Conservation (phyloP, 2,113 vertebrate genomes). For the Larimichthys polyactis region DNA sequence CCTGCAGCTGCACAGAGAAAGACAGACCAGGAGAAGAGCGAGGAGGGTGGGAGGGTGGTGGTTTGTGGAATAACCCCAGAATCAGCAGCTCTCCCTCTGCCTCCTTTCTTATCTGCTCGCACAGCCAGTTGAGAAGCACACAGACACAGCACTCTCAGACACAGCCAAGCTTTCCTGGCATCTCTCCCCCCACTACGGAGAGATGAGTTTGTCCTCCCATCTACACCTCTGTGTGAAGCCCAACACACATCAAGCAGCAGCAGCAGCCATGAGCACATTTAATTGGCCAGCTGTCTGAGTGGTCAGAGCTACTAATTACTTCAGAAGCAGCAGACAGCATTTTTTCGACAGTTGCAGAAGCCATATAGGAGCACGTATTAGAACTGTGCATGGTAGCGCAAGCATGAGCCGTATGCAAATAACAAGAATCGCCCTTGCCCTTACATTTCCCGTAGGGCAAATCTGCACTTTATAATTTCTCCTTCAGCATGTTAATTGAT, state of each 20-base stretch:
- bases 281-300: constrained; percentile 73
- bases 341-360: constrained; percentile 33
- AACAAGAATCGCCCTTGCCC: constrained; percentile 60
- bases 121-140: constrained; percentile 76
- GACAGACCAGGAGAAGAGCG: constrained; percentile 33
- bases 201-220: constrained; percentile 71
- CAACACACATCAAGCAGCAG: constrained; percentile 69
- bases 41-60: neutral
- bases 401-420: constrained; percentile 70
- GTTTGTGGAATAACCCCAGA: constrained; percentile 64
- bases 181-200: constrained; percentile 59
- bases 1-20: constrained; percentile 72
- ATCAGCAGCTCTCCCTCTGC: constrained; percentile 76
- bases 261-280: constrained; percentile 65
- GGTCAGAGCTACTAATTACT: constrained; percentile 69
- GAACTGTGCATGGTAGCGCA: constrained; percentile 34
- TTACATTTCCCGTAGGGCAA: constrained; percentile 56
- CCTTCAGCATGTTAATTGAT: constrained; percentile 73
- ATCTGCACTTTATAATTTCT: constrained; percentile 72
- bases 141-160: constrained; percentile 70
- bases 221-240: constrained; percentile 75
- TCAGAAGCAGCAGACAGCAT: constrained; percentile 50
- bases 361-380: constrained; percentile 22
- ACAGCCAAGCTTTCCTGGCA: constrained; percentile 78
- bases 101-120: constrained; percentile 78